Evolutionary conservation across 30 jellyfish, hydroid and myxozoan species (phyloP), one percentile per base, ranked within the genome.

Genomic region (Rhopilema esculentum): DNA sequence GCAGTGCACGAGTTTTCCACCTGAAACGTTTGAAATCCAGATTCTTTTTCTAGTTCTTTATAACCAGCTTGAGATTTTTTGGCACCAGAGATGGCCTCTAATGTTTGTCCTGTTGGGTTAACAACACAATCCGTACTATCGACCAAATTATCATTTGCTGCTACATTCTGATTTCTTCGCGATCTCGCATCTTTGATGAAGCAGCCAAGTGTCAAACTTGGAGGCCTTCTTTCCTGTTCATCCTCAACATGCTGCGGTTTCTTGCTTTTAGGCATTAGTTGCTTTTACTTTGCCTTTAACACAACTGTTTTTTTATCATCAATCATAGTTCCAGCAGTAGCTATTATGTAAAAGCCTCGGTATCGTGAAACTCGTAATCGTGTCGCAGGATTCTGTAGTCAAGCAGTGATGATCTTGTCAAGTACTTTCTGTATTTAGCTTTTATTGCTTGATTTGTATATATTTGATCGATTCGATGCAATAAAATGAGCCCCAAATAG

Each of bases 171-270:
- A 17, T 32, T 79, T 64, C 85, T 71, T 29, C 80, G 63, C 8
- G 97, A 24, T 49, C 48, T 91, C 18, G 63, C 89, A 20, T 9
- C 62, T 65, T 85, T 84, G 67, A 91, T 70, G 89, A 91, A 91
- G 57, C 79, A 88, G 0, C 91, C 98, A 27, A 91, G 88, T 9
- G 96, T 85, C 23, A 91, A 22, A 23, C 75, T 49, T 31, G 88
- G 92, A 25, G 98, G 98, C 51, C 87, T 78, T 25, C 96, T 92
- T 66, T 91, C 98, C 20, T 49, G 62, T 25, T 52, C 75, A 6
- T 72, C 89, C 20, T 51, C 72, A 8, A 31, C 25, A 19, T 48
- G 51, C n/a, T 83, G 48, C 19, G 79, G 17, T 40, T 73, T 79
- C 67, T 69, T 61, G 17, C 82, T 78, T 40, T 85, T 85, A 25